Base-by-base conservation (phyloP, 2,797 vertebrate genomes). In the Chloroceryle inda region DNA sequence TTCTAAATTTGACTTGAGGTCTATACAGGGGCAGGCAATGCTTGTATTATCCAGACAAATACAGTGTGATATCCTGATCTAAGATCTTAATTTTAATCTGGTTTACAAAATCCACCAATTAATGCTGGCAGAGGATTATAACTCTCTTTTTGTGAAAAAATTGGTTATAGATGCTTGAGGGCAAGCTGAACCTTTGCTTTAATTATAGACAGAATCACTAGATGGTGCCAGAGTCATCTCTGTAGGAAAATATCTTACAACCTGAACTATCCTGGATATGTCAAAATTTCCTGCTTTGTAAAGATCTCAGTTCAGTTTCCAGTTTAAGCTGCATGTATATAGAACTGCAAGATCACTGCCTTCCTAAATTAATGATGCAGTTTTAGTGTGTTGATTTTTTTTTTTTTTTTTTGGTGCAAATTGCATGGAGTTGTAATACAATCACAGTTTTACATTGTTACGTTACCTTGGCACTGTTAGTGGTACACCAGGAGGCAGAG, bases 161-260 rank as follows among this genome's bases (percentile, higher is more conserved):
- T 4, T 1, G 0, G 4, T 59, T 50, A 12, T 8, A 49, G 10
- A 58, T 40, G 45, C 37, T 66, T 2, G 0, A 61, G 56, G 53
- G 31, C 44, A 69, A 29, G 26, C 27, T 56, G 61, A 47, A 56
- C 15, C 64, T 88, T n/a, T 33, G 18, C 66, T 74, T 86, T 77
- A 21, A 45, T 40, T 74, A 26, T 2, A 47, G 38, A 31, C 2
- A 35, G n/a, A 67, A 49, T 66, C 94, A 84, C 94, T 86, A 96
- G 95, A 78, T 94, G 92, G 83, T 93, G 91, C 88, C 74, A 94
- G 52, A 71, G 44, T 40, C 61, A 78, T 26, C 29, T 42, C 69
- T 69, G 42, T 37, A 68, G 49, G 17, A 75, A 80, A 58, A 21
- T 1, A 5, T 47, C 10, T 49, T 55, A 6, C 13, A 77, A 68